A percentile compares a stretch with the other conserved stretches of the same genome.
Evolutionary conservation across 2,888 invertebrate genomes (phyloP).

Genomic region (Phyllotreta cruciferae): DNA sequence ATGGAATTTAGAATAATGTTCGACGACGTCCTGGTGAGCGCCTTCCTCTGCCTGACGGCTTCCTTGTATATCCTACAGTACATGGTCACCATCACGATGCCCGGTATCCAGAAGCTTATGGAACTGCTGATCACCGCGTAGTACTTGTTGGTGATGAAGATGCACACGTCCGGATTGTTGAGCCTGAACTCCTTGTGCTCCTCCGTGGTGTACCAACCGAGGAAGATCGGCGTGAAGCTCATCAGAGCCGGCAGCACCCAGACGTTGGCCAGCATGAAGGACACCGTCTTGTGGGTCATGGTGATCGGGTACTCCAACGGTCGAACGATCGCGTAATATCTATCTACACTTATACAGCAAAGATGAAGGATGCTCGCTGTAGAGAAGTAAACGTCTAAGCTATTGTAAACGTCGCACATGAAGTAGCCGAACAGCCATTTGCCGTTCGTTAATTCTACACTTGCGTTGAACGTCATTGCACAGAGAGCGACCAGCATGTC

Average conservation of each 20-base stretch:
- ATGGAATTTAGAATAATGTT: slow-evolving; percentile 86
- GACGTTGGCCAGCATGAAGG: slow-evolving; percentile 84
- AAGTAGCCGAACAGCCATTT: slow-evolving; percentile 87
- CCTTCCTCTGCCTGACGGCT: slow-evolving; percentile 82
- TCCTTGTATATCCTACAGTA: slow-evolving; percentile 86
- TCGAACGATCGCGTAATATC: slow-evolving; percentile 85
- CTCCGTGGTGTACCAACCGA: slow-evolving; percentile 79
- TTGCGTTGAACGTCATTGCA: slow-evolving; percentile 92
- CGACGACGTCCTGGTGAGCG: slow-evolving; percentile 83
- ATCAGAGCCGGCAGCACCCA: slow-evolving; percentile 93
- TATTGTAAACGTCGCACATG: slow-evolving; percentile 95
- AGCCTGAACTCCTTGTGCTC: slow-evolving; percentile 66
- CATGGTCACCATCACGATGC: slow-evolving; percentile 91
- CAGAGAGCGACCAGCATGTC: slow-evolving; percentile 91
- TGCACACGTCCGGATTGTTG: slow-evolving; percentile 77
- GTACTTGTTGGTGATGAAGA: slow-evolving; percentile 84
- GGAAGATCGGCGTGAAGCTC: slow-evolving; percentile 93
- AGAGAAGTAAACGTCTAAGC: slow-evolving; percentile 91
- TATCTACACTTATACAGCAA: slow-evolving; percentile 93
- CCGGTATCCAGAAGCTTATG: slow-evolving; percentile 93
- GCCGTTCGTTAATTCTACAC: slow-evolving; percentile 80
- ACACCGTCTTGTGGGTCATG: slow-evolving; percentile 84
- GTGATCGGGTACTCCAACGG: slow-evolving; percentile 91
- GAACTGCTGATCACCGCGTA: slow-evolving; percentile 90
- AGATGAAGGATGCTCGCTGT: slow-evolving; percentile 91